These are phyloP conservation scores for Circaetus cinerascens DNA, from an alignment of 2,113 vertebrate species.

Conservation along the genomic window DNA sequence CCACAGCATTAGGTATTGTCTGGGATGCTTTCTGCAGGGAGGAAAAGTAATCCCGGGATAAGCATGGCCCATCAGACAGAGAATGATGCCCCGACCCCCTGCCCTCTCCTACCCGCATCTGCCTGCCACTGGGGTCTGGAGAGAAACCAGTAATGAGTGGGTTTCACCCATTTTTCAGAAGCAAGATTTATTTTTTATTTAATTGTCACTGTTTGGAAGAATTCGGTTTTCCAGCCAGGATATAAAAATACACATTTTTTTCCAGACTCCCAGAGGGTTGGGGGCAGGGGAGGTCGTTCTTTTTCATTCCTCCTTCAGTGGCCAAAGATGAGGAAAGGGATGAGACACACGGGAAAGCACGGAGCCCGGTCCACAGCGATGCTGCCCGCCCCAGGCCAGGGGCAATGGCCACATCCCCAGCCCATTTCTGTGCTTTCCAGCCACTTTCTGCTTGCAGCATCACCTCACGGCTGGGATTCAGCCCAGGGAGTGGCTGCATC, in stretches of 20 bases:
- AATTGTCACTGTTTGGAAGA: background rate
- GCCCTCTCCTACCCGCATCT: background rate
- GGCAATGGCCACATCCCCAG: background rate
- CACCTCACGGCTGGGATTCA: background rate
- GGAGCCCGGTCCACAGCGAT: fast-evolving
- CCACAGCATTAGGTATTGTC: background rate
- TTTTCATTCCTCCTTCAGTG: background rate
- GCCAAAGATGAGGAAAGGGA: background rate
- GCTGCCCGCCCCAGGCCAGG: background rate
- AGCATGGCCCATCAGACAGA: fast-evolving
- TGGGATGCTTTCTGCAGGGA: background rate
- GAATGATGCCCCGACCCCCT: background rate
- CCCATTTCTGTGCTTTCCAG: background rate
- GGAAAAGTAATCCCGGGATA: background rate
- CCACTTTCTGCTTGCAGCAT: background rate
- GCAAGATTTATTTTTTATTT: background rate
- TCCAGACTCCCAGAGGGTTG: background rate
- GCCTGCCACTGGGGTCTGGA: background rate
- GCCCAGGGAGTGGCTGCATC: background rate
- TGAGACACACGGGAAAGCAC: background rate
- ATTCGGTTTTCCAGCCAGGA: background rate
- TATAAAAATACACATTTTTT: background rate
- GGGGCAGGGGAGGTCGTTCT: background rate
- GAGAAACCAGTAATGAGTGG: background rate
- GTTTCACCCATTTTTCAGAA: background rate